These are phyloP conservation scores for Anguilla pacifica DNA, from an alignment of 2,797 vertebrate species.

Conservation along the genomic window DNA sequence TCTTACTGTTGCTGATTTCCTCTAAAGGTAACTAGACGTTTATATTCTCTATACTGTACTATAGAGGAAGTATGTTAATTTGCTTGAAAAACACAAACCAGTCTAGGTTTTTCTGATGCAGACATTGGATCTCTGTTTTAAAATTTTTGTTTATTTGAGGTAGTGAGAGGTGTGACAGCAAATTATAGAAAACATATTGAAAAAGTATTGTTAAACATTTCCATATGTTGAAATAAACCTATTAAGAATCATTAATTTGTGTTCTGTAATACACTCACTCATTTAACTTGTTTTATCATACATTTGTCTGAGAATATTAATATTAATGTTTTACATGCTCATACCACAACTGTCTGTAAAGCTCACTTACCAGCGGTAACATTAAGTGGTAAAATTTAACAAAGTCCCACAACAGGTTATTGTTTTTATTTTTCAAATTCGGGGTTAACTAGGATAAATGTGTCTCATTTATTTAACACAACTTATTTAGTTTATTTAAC, in stretches of 20 bases:
- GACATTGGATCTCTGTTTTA: neutral
- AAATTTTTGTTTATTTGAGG: neutral
- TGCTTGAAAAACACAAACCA: neutral
- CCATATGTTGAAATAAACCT: neutral
- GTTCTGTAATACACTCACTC: neutral
- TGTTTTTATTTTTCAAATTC: neutral
- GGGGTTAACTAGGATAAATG: neutral
- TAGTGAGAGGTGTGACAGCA: neutral
- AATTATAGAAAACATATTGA: neutral
- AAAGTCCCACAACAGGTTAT: neutral
- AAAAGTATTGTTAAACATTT: neutral
- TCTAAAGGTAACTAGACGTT: neutral
- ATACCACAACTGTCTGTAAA: neutral
- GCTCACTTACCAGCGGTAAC: neutral
- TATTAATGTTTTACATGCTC: neutral
- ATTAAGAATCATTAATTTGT: slow-evolving; percentile 9
- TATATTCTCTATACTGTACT: neutral
- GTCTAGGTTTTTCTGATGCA: neutral
- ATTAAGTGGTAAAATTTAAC: neutral
- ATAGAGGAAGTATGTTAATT: neutral
- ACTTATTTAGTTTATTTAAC: neutral
- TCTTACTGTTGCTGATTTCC: neutral
- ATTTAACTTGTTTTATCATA: neutral
- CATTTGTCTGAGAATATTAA: neutral
- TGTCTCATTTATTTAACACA: neutral